Percentiles rank a stretch among this genome's conserved stretches.
phyloP scores from a whole-genome alignment of 2,797 vertebrate genomes.

The Nannoperca obscura region DNA sequence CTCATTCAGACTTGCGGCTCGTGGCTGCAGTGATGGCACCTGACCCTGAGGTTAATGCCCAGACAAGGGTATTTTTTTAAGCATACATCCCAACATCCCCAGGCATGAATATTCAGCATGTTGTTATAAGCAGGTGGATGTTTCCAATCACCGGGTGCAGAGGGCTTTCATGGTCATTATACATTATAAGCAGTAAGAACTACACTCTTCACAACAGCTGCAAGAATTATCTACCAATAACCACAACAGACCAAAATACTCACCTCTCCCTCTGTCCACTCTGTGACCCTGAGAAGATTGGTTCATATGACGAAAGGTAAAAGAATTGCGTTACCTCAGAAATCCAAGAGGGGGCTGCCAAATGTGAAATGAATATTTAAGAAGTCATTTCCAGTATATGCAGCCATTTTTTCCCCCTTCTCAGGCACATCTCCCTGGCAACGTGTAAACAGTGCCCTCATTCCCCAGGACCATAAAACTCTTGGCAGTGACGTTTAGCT shows the following conservation, averaged over 20 bases:
- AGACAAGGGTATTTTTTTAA: slow-evolving; percentile 34
- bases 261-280: slow-evolving; percentile 36
- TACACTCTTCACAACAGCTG: slow-evolving; percentile 64
- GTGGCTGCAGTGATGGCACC: slow-evolving; percentile 67
- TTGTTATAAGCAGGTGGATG: slow-evolving; percentile 54
- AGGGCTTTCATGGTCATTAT: slow-evolving; percentile 35
- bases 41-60: slow-evolving; percentile 74
- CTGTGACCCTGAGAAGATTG: slow-evolving; percentile 49
- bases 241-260: slow-evolving; percentile 45
- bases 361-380: slow-evolving; percentile 76
- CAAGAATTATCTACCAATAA: slow-evolving; percentile 48
- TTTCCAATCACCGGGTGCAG: slow-evolving; percentile 32
- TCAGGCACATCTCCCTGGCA: slow-evolving; percentile 76
- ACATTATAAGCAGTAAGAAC: slow-evolving; percentile 32
- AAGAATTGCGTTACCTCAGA: slow-evolving; percentile 61
- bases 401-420: slow-evolving; percentile 69
- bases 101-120: slow-evolving; percentile 58
- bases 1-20: slow-evolving; percentile 66
- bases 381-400: slow-evolving; percentile 83
- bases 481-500: slow-evolving; percentile 60
- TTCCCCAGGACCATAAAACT: slow-evolving; percentile 74
- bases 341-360: slow-evolving; percentile 67
- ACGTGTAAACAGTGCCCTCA: slow-evolving; percentile 83
- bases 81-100: slow-evolving; percentile 40
- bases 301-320: slow-evolving; percentile 49